phyloP scores from a whole-genome alignment of 1,140 invertebrate species.

The Anthonomus grandis region DNA sequence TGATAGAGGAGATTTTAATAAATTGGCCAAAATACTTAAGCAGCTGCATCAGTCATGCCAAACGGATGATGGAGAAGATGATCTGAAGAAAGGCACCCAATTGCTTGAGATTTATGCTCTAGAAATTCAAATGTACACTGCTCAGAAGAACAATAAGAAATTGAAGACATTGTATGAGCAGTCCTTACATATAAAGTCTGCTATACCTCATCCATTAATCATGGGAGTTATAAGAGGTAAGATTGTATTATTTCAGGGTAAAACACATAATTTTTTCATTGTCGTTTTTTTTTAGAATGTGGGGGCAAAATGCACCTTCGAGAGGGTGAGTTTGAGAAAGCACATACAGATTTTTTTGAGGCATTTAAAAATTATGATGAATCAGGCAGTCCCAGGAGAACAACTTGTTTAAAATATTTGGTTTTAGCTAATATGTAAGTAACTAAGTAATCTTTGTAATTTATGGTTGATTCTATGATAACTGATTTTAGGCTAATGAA shows the following conservation, averaged over 20 bases:
- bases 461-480: background rate
- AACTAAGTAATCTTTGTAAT: slow-evolving; percentile 12
- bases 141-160: slow-evolving; percentile 99
- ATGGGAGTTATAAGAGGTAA: slow-evolving; percentile 39
- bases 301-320: slow-evolving; percentile 99
- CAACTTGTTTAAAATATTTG: slow-evolving; percentile 97
- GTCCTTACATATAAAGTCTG: slow-evolving; percentile 97
- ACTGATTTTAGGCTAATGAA: slow-evolving; percentile 72
- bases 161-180: slow-evolving; percentile 97
- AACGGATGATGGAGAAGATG: slow-evolving; percentile 99
- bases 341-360: slow-evolving; percentile 99
- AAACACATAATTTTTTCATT: no score
- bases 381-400: slow-evolving; percentile 94
- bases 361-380: slow-evolving; percentile 99
- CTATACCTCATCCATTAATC: slow-evolving; percentile 96
- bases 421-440: slow-evolving; percentile 93
- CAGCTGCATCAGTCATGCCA: slow-evolving; percentile 97
- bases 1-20: slow-evolving; percentile 92
- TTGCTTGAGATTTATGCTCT: slow-evolving; percentile 97
- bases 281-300: slow-evolving; percentile 66
- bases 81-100: slow-evolving; percentile 98
- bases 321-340: slow-evolving; percentile 98
- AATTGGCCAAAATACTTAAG: slow-evolving; percentile 94
- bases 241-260: background rate
- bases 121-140: slow-evolving; percentile 99